Base-by-base conservation (phyloP, 2,888 invertebrate species). In the Sicus ferrugineus region DNA sequence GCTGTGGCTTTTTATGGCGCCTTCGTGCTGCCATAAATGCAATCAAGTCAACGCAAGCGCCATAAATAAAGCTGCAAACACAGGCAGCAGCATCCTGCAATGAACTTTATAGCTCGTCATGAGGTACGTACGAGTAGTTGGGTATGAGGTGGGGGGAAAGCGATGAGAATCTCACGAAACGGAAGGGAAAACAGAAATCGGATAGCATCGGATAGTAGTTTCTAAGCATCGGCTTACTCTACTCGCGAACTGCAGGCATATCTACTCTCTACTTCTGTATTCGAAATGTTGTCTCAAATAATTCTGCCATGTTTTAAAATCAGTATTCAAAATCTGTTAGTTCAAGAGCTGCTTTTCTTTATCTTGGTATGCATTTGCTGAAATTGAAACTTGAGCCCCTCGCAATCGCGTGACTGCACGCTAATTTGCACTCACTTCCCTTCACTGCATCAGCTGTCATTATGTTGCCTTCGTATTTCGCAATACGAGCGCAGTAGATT, bases 341-440 rank as follows among this genome's bases (percentile, higher is more conserved):
- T 38, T 38, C 38, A 38, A 38, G 6, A 38, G 38, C 38, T 38
- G 16, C n/a, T 50, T 50, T 50, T n/a, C 7, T 50, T 50, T 50
- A 50, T 5, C 50, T 9, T n/a, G 6, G 6, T 50, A n/a, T 59
- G 50, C 21, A 48, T 14, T 11, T 16, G 2, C 14, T 52, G 26
- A 34, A 34, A 23, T 31, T 21, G 34, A 50, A 23, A n/a, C n/a
- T 19, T 52, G 14, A 31, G 19, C 19, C 50, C 28, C 7, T 9
- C n/a, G 7, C 23, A 16, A 23, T 19, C 16, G 58, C 42, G 56
- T 63, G 42, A 63, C 58, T 69, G 56, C 67, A 67, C 71, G 71
- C 71, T 63, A 72, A 72, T 69, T 72, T n/a, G n/a, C n/a, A n/a
- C n/a, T 69, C 52, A 67, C 59, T 28, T 26, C 59, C 52, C 71